phyloP scores from a whole-genome alignment of 2,888 invertebrate genomes.

The Eupithecia tripunctaria region DNA sequence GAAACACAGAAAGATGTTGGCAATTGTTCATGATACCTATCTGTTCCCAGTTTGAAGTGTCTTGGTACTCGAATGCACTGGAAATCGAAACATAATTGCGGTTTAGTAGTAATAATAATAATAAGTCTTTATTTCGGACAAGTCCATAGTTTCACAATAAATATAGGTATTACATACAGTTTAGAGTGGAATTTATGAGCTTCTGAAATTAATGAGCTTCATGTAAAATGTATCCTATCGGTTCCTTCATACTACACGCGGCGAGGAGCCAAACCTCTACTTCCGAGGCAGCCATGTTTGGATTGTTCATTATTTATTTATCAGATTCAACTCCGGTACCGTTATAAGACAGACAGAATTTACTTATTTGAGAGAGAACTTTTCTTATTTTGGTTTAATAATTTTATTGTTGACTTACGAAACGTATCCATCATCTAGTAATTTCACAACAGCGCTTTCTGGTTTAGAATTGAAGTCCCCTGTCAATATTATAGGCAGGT shows the following conservation, averaged over 20 bases:
- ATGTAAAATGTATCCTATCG: too few species aligned
- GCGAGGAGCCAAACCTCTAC: too few species aligned
- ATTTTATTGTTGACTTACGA: conserved; percentile 58
- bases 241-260: too few species aligned
- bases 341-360: background rate
- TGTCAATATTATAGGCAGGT: conserved; percentile 92
- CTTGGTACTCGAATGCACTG: conserved; percentile 63
- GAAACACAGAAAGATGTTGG: conserved; percentile 81
- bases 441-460: conserved; percentile 87
- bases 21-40: conserved; percentile 85
- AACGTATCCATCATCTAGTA: conserved; percentile 87
- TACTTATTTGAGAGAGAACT: too few species aligned
- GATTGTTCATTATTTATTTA: background rate
- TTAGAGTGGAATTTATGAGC: too few species aligned
- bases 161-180: too few species aligned
- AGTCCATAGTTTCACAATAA: background rate
- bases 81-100: conserved; percentile 22
- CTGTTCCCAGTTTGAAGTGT: conserved; percentile 77
- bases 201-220: too few species aligned
- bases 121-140: too few species aligned
- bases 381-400: background rate
- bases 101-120: too few species aligned
- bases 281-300: too few species aligned
- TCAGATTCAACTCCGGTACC: too few species aligned
- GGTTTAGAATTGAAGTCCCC: conserved; percentile 97